These are phyloP conservation scores for Dendronephthya gigantea DNA, from an alignment of 64 coral and sea anemone species.

Conservation along the genomic window DNA sequence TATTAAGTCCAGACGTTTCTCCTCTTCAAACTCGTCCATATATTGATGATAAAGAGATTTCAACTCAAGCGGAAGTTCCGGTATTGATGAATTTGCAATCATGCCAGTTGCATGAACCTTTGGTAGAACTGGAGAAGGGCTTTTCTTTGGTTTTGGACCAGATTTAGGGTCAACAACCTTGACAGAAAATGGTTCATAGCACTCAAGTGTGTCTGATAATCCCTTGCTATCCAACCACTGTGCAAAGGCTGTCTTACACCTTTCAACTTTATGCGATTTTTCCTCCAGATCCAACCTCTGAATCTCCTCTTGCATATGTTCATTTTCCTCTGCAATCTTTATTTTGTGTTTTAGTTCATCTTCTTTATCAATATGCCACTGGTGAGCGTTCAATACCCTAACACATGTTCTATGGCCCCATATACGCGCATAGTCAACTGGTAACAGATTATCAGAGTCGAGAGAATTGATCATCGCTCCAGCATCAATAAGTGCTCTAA, in stretches of 20 bases:
- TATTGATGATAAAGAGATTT: neutral
- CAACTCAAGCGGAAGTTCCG: neutral
- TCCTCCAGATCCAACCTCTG: neutral
- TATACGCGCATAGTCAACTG: conserved; percentile 70
- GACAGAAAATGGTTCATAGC: neutral
- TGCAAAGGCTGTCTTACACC: neutral
- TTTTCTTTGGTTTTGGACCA: neutral
- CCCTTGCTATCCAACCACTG: neutral
- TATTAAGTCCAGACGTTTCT: conserved; percentile 70
- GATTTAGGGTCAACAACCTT: neutral
- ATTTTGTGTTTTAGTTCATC: conserved; percentile 41
- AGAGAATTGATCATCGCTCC: conserved; percentile 46
- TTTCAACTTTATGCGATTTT: neutral
- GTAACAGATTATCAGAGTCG: conserved; percentile 59
- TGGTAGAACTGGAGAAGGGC: neutral
- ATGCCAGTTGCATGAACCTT: neutral
- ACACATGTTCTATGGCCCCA: conserved; percentile 82
- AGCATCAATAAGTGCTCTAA: conserved; percentile 57
- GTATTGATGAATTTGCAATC: neutral
- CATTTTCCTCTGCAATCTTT: neutral
- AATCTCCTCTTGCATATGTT: neutral
- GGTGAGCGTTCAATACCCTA: conserved; percentile 54
- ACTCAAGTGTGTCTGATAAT: neutral
- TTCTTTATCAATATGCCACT: conserved; percentile 89
- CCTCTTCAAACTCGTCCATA: conserved; percentile 39